Conservation (phyloP, 2,113 vertebrate genomes). For the Chionis minor region DNA sequence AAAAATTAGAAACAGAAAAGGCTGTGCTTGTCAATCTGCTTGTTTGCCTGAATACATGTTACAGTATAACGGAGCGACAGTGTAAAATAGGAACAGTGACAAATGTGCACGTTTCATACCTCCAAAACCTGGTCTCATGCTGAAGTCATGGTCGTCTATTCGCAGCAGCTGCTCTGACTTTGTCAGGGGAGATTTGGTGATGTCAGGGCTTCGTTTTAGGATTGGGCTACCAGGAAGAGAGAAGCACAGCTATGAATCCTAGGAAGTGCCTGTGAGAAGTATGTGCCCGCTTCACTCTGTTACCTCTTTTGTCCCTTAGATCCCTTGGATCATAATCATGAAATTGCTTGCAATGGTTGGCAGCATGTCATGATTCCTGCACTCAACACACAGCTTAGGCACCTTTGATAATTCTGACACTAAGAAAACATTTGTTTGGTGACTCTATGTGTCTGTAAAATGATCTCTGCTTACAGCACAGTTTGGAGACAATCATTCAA, state of each 20-base stretch:
- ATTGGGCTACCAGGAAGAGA: constrained; percentile 78
- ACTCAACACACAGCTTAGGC: not conserved
- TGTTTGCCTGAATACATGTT: not conserved
- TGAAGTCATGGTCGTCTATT: constrained; percentile 97
- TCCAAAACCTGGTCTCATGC: constrained; percentile 98
- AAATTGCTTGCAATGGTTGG: not conserved
- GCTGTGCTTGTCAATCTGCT: not conserved
- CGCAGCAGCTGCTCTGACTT: constrained; percentile 96
- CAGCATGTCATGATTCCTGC: not conserved
- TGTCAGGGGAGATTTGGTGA: constrained; percentile 91
- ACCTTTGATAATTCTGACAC: not conserved
- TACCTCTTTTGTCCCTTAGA: not conserved
- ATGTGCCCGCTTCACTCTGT: accelerated
- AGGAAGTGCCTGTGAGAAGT: not conserved
- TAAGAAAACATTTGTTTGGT: not conserved
- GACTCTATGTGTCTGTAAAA: not conserved
- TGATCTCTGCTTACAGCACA: not conserved
- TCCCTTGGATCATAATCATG: not conserved
- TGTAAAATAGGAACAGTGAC: not conserved
- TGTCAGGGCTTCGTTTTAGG: constrained; percentile 91
- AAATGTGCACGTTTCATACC: constrained; percentile 69
- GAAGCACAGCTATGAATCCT: not conserved
- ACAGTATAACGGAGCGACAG: not conserved
- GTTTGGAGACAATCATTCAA: not conserved
- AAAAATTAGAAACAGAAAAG: not conserved